Percentiles rank a stretch among this genome's conserved stretches.
Evolutionary conservation across 1,140 invertebrate genomes (phyloP).

Genomic region (Heliconius nattereri): DNA sequence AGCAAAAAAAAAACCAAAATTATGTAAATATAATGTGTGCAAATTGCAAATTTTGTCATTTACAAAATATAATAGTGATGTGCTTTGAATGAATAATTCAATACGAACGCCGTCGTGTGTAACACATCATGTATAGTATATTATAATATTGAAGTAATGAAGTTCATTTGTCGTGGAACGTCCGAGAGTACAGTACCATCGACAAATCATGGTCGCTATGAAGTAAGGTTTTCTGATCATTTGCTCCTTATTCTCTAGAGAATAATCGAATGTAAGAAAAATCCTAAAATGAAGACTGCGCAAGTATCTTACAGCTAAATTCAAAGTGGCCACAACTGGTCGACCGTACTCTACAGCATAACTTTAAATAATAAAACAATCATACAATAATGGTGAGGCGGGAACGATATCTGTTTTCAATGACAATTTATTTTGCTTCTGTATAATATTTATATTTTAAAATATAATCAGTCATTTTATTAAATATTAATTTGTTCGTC

Average conservation of each 20-base stretch:
- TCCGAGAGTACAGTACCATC: neutral
- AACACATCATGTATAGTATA: constrained; percentile 6
- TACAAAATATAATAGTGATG: constrained; percentile 7
- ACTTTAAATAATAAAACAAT: constrained; percentile 10
- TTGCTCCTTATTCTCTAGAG: no score
- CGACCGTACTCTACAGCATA: neutral
- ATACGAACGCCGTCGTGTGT: neutral
- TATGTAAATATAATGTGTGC: constrained; percentile 6
- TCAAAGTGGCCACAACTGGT: no score
- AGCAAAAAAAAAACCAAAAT: neutral
- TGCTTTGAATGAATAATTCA: constrained; percentile 6
- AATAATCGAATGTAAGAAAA: no score
- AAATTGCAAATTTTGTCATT: neutral
- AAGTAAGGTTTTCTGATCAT: no score
- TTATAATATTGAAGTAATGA: neutral
- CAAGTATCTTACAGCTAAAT: no score
- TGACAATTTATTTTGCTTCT: neutral
- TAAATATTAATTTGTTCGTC: neutral
- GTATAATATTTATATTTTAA: neutral
- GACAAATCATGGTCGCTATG: no score
- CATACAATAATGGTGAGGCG: neutral
- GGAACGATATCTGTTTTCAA: constrained; percentile 2
- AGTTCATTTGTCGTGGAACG: constrained; percentile 12
- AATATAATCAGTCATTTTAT: neutral
- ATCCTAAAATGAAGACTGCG: no score